These are phyloP conservation scores for Coleophora deauratella DNA, from an alignment of 2,888 invertebrate genomes.

Conservation along the genomic window DNA sequence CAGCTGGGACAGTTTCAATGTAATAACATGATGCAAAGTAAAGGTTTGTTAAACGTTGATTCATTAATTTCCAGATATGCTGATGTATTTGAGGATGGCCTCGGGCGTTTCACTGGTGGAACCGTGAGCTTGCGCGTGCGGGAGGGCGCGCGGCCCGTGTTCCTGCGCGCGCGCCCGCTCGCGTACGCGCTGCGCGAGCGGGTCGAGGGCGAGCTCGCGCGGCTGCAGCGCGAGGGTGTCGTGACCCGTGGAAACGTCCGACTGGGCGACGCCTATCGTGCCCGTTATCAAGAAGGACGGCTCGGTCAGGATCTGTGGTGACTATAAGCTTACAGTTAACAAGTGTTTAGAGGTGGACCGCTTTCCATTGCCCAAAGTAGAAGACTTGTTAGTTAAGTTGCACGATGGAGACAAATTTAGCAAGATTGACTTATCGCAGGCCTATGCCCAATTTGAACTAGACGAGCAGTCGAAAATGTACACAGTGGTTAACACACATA, in stretches of 20 bases:
- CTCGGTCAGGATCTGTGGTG: conserved; percentile 11
- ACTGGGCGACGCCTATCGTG: not conserved
- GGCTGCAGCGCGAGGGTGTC: not conserved
- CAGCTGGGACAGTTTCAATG: not conserved
- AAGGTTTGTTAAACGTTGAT: not conserved
- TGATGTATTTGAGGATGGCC: conserved; percentile 1
- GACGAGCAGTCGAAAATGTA: conserved; percentile 9
- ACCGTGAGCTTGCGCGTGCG: conserved; percentile 6
- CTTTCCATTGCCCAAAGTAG: conserved; percentile 6
- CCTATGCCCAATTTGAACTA: conserved; percentile 9
- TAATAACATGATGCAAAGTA: not conserved
- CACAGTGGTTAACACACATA: conserved; percentile 17
- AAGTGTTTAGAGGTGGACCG: not conserved
- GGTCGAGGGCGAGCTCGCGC: not conserved
- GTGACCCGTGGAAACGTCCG: conserved; percentile 6
- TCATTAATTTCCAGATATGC: not conserved
- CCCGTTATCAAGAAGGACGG: conserved; percentile 7
- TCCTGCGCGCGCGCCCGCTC: conserved; percentile 3
- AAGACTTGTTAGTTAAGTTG: conserved; percentile 1
- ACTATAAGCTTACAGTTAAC: conserved; percentile 19
- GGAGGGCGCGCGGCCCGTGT: conserved; percentile 1
- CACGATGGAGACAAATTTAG: not conserved
- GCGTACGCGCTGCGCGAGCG: conserved; percentile 4
- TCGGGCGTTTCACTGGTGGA: conserved; percentile 6
- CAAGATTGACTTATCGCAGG: not conserved